phyloP scores from a whole-genome alignment of 2,888 invertebrate genomes.

The Sminthurides aquaticus region DNA sequence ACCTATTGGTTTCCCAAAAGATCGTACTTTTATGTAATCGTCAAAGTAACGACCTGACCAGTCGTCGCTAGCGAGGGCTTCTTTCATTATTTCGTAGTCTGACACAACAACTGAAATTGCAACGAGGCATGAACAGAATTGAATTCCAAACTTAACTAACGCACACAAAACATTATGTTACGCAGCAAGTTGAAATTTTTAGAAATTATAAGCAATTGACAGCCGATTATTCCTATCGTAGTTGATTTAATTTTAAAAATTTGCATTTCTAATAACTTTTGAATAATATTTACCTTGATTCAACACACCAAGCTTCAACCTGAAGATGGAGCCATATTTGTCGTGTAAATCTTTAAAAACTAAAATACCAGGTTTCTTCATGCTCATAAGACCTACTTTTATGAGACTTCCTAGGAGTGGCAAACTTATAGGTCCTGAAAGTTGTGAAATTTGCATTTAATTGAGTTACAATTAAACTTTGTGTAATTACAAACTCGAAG shows the following conservation, averaged over 20 bases:
- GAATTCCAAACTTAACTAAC: too few species aligned
- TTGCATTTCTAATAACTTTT: too few species aligned
- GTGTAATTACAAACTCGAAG: too few species aligned
- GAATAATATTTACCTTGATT: background rate
- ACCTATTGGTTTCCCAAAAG: slow-evolving; percentile 37
- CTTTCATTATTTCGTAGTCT: slow-evolving; percentile 29
- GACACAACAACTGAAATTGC: too few species aligned
- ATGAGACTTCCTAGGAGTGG: background rate
- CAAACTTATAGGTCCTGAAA: background rate
- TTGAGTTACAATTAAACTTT: too few species aligned
- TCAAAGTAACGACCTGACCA: slow-evolving; percentile 29
- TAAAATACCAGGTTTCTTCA: background rate
- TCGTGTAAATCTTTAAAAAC: background rate
- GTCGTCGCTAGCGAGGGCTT: slow-evolving; percentile 24
- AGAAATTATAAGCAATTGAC: background rate
- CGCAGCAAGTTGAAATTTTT: too few species aligned
- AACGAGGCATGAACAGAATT: too few species aligned
- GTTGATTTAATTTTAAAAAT: too few species aligned
- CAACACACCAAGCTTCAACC: background rate
- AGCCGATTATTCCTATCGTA: too few species aligned
- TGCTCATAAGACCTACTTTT: background rate
- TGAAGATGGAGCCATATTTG: background rate
- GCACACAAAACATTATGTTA: too few species aligned
- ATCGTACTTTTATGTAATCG: slow-evolving; percentile 29
- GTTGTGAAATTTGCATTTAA: too few species aligned